Conservation (phyloP, 1,140 invertebrate species). For the Drosophila baimaii region DNA sequence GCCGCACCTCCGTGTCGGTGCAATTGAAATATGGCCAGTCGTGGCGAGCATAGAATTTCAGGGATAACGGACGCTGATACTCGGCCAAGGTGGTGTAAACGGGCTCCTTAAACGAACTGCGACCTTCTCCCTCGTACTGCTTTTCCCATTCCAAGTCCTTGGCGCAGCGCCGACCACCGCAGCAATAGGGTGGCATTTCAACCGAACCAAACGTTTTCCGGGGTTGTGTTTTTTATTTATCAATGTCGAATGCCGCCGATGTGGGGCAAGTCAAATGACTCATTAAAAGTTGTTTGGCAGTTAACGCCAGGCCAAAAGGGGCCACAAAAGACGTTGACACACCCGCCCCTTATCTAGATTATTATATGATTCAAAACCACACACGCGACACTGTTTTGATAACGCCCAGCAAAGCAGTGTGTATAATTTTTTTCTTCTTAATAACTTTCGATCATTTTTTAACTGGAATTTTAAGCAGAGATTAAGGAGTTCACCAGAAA, state of each 20-base stretch:
- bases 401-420: background rate
- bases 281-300: conserved; percentile 41
- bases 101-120: background rate
- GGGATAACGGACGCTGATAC: conserved; percentile 44
- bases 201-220: background rate
- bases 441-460: background rate
- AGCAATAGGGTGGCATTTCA: conserved; percentile 64
- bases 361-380: conserved; percentile 34
- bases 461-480: too few species aligned
- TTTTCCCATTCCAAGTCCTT: conserved; percentile 21
- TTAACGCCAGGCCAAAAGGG: conserved; percentile 28
- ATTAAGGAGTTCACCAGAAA: too few species aligned
- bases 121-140: background rate
- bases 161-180: conserved; percentile 59
- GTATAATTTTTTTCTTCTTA: background rate
- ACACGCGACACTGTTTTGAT: conserved; percentile 47
- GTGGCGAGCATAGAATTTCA: conserved; percentile 70
- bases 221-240: conserved; percentile 4
- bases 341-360: conserved; percentile 38
- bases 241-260: conserved; percentile 27
- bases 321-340: conserved; percentile 19
- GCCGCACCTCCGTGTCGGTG: conserved; percentile 31
- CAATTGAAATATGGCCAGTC: conserved; percentile 68
- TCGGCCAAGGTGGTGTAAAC: conserved; percentile 29
- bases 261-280: conserved; percentile 17